Conservation (phyloP, 2,113 vertebrate species). For the Oxyruncus cristatus region DNA sequence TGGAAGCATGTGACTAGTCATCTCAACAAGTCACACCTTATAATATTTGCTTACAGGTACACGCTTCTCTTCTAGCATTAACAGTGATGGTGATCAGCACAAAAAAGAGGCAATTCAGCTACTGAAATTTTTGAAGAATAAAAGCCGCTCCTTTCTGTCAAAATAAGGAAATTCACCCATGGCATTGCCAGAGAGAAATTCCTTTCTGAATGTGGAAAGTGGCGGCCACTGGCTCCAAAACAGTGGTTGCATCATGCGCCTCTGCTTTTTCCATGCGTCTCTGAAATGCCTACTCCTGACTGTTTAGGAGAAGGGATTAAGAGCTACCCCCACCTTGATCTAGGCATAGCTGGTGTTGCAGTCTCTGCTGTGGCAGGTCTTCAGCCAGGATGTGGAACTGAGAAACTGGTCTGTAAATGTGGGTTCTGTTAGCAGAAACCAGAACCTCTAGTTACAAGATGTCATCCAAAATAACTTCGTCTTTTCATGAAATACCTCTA, state of each 20-base stretch:
- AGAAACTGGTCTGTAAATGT: neutral
- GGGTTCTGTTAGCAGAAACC: neutral
- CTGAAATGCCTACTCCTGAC: neutral
- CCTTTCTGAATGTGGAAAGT: neutral
- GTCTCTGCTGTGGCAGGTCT: neutral
- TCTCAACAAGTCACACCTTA: neutral
- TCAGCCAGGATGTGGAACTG: neutral
- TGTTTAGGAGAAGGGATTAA: neutral
- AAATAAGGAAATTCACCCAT: neutral
- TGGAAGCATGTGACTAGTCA: neutral
- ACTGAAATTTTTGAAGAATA: neutral
- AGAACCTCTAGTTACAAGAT: neutral
- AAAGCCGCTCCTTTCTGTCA: neutral
- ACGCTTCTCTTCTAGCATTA: neutral
- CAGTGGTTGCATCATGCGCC: neutral
- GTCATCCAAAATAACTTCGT: neutral
- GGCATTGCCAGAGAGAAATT: neutral
- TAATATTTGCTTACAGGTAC: neutral
- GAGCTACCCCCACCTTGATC: neutral
- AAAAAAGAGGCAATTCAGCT: neutral
- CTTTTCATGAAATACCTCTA: neutral
- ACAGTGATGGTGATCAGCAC: neutral
- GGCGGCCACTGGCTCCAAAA: neutral
- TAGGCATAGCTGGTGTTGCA: neutral
- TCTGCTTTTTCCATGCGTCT: neutral